Base-by-base conservation (phyloP, 2,888 invertebrate species). In the Apantesis nais region DNA sequence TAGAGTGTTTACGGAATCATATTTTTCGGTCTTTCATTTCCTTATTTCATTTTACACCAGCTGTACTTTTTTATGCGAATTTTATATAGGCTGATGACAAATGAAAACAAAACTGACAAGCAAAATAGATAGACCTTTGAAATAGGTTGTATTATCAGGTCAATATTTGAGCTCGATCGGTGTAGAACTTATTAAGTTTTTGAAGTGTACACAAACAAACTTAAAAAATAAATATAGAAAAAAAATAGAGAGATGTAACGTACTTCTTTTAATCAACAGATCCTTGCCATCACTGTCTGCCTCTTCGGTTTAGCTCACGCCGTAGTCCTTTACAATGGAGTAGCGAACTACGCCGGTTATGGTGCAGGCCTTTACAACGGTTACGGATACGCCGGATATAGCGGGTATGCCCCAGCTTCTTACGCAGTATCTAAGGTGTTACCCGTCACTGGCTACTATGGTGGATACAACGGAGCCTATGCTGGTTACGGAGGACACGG, bases 241-340 rank as follows among this genome's bases (percentile, higher is more conserved):
- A n/a, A n/a, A n/a, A n/a, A n/a, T n/a, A n/a, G n/a, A n/a, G n/a
- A n/a, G n/a, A n/a, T n/a, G n/a, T n/a, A n/a, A n/a, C n/a, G n/a
- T n/a, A n/a, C n/a, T n/a, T n/a, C n/a, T n/a, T n/a, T n/a, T n/a
- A n/a, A n/a, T 39, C 77, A 75, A 67, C 78, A 91, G 91, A 75
- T 87, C 60, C 73, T 90, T 41, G 79, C 86, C 66, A 65, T 87
- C n/a, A 79, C 89, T 41, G 82, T 82, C 48, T 89, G 89, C 85
- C 82, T 90, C 8, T 83, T 91, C 63, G 89, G 89, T 72, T 66
- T 90, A 37, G 85, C 88, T 71, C 82, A 68, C 31, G 90, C 90
- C 63, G 88, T 89, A 68, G 85, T 74, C 12, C 72, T 89, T 1
- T 74, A 80, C 25, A 83, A 72, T 67, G 75, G 73, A 65, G 80